A percentile compares a stretch with the other conserved stretches of the same genome.
These are phyloP conservation scores for Gambusia affinis DNA, from an alignment of 2,113 vertebrate genomes.

Conservation along the genomic window DNA sequence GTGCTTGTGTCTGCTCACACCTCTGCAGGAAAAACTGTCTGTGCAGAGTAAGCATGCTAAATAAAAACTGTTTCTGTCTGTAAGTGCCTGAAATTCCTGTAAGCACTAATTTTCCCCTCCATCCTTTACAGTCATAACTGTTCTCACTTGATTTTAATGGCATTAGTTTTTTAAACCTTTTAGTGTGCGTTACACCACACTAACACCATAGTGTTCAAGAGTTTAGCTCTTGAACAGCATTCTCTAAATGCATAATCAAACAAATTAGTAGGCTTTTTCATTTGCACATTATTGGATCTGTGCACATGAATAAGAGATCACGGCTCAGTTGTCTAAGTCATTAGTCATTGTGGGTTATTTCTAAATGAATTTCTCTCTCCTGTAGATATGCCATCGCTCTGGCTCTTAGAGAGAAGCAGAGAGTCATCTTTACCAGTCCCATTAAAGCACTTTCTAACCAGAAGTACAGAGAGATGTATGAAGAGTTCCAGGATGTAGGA, in stretches of 20 bases:
- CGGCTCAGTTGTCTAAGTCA: not conserved
- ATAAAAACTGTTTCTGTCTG: not conserved
- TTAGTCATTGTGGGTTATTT: not conserved
- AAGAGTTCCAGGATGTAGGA: conserved; percentile 98
- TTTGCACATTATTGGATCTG: not conserved
- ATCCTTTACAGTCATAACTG: not conserved
- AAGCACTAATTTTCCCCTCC: not conserved
- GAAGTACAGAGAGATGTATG: conserved; percentile 99
- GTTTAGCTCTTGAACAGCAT: not conserved
- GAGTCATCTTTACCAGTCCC: conserved; percentile 98
- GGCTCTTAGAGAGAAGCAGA: conserved; percentile 94
- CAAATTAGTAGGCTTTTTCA: not conserved
- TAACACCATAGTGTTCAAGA: too few relatives aligned
- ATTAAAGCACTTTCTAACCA: conserved; percentile 99
- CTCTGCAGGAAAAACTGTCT: conserved; percentile 99
- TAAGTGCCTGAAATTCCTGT: not conserved
- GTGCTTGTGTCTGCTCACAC: conserved; percentile 98
- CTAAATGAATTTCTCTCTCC: not conserved
- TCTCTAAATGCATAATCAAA: not conserved
- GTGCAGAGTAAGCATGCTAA: conserved; percentile 90
- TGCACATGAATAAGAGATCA: not conserved
- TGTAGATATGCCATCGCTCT: conserved; percentile 94
- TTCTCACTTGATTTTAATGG: not conserved
- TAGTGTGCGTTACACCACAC: not conserved
- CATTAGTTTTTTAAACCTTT: not conserved